Conservation (phyloP, 2,113 vertebrate species). For the Cynopterus brachyotis region DNA sequence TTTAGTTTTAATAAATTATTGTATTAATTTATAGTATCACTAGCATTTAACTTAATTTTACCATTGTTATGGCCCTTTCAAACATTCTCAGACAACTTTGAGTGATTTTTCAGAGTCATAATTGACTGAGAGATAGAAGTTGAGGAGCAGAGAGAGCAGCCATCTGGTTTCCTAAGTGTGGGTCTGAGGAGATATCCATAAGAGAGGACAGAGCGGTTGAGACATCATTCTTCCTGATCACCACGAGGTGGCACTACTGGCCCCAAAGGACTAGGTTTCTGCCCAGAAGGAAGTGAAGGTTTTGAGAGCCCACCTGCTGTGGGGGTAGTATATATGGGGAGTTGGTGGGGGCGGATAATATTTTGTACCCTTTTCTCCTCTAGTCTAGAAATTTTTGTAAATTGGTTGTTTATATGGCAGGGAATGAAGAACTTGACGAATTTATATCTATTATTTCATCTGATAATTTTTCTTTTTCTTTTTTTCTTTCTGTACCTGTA, state of each 20-base stretch:
- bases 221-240: background rate
- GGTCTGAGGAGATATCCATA: background rate
- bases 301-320: background rate
- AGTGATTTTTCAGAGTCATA: background rate
- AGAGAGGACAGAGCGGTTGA: background rate
- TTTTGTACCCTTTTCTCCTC: background rate
- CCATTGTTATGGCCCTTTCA: background rate
- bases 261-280: background rate
- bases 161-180: background rate
- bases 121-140: background rate
- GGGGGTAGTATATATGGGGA: no score
- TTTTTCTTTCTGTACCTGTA: conserved; percentile 78
- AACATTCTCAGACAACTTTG: background rate
- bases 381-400: background rate
- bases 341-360: background rate
- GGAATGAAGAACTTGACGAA: conserved; percentile 1
- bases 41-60: background rate
- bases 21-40: background rate
- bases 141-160: background rate
- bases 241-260: conserved; percentile 25
- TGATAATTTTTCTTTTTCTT: conserved; percentile 82
- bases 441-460: conserved; percentile 71
- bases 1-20: conserved; percentile 9
- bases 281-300: background rate
- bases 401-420: conserved; percentile 11